Conservation (phyloP, 2,888 invertebrate genomes). For the Amaurobius ferox region DNA sequence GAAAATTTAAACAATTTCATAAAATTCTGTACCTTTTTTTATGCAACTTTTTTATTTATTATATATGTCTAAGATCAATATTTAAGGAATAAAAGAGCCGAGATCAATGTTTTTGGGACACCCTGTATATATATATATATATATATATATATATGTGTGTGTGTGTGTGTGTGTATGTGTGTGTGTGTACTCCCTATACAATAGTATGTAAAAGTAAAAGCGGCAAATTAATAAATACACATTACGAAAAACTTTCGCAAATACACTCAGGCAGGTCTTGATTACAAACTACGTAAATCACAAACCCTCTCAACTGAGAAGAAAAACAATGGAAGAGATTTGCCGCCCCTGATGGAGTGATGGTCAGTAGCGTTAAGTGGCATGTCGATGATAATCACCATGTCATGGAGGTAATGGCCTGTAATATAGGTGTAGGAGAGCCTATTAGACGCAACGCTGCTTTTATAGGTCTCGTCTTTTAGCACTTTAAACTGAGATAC, state of each 20-base stretch:
- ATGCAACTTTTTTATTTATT: no score
- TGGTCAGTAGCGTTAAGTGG: slow-evolving; percentile 71
- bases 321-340: not conserved
- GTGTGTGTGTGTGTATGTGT: no score
- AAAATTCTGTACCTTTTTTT: no score
- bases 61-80: no score
- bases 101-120: no score
- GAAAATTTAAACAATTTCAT: no score
- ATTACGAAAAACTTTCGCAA: not conserved
- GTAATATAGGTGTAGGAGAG: slow-evolving; percentile 67
- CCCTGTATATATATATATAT: no score
- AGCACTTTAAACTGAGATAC: slow-evolving; percentile 48
- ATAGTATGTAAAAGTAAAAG: no score
- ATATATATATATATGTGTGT: no score
- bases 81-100: no score
- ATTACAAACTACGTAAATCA: not conserved
- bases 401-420: slow-evolving; percentile 70
- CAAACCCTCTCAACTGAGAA: not conserved
- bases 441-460: slow-evolving; percentile 63
- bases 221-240: not conserved
- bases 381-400: slow-evolving; percentile 67
- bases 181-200: no score
- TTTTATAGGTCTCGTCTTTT: not conserved
- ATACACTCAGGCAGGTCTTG: not conserved
- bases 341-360: slow-evolving; percentile 54